Evolutionary conservation across 2,113 vertebrate species (phyloP).

Genomic region (Regulus satrapa): DNA sequence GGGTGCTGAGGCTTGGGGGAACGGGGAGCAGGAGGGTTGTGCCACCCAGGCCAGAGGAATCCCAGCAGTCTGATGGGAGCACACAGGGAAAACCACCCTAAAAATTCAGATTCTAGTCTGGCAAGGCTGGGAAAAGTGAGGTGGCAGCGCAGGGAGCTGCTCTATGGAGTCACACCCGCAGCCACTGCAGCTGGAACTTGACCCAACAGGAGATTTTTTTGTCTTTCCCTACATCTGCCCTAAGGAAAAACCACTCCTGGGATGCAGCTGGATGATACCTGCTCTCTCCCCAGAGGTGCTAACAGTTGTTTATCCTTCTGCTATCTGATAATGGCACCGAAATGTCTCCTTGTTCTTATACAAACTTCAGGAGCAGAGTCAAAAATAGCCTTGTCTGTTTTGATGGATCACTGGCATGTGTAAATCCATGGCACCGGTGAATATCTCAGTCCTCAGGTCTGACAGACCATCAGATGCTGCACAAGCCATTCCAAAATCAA

Average conservation of each 20-base stretch:
- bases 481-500: not conserved
- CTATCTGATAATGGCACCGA: not conserved
- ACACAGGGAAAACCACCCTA: not conserved
- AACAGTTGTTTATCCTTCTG: not conserved
- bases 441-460: not conserved
- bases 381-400: not conserved
- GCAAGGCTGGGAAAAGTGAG: not conserved
- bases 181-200: not conserved
- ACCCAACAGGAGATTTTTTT: not conserved
- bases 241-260: not conserved
- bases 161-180: rapidly evolving
- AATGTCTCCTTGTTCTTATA: not conserved
- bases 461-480: not conserved
- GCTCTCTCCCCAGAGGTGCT: not conserved
- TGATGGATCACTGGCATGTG: not conserved
- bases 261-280: not conserved
- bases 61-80: not conserved
- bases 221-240: not conserved
- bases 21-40: not conserved
- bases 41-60: not conserved
- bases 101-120: not conserved
- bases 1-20: not conserved
- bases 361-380: not conserved
- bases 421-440: not conserved
- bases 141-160: not conserved